phyloP scores from a whole-genome alignment of 2,888 invertebrate species.

The Apotomis turbidana region DNA sequence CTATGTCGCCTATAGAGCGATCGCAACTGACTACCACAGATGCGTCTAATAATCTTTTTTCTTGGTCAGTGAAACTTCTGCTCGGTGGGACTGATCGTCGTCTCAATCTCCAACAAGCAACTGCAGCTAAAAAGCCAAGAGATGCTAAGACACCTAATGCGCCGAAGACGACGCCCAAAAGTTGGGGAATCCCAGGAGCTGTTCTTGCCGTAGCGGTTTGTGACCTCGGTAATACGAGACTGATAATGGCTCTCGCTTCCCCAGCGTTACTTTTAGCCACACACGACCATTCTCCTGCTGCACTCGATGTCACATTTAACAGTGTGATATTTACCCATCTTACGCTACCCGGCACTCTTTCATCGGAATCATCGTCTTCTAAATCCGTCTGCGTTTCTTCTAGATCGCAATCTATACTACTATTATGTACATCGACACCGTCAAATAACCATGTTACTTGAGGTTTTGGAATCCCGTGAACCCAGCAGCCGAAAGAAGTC shows the following conservation, averaged over 20 bases:
- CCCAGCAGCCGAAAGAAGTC: slow-evolving; percentile 91
- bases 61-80: slow-evolving; percentile 93
- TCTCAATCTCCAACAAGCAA: slow-evolving; percentile 85
- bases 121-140: slow-evolving; percentile 84
- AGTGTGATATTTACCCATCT: slow-evolving; percentile 93
- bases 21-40: slow-evolving; percentile 87
- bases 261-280: slow-evolving; percentile 88
- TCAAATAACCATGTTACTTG: slow-evolving; percentile 93
- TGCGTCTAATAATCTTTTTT: slow-evolving; percentile 92
- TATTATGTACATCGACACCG: slow-evolving; percentile 81
- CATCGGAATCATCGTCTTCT: slow-evolving; percentile 72
- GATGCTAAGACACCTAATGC: slow-evolving; percentile 88
- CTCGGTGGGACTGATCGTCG: slow-evolving; percentile 87
- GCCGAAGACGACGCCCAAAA: slow-evolving; percentile 89
- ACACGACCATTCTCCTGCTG: slow-evolving; percentile 94
- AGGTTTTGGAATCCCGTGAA: slow-evolving; percentile 93
- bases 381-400: slow-evolving; percentile 74
- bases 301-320: slow-evolving; percentile 91
- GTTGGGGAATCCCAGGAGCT: slow-evolving; percentile 88
- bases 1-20: slow-evolving; percentile 87
- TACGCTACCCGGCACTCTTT: slow-evolving; percentile 78
- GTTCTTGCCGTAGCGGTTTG: slow-evolving; percentile 92
- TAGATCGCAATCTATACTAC: slow-evolving; percentile 76
- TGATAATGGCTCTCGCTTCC: slow-evolving; percentile 85
- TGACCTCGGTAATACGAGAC: slow-evolving; percentile 75